These are phyloP conservation scores for Motacilla alba DNA, from an alignment of 2,113 vertebrate genomes.

Conservation along the genomic window DNA sequence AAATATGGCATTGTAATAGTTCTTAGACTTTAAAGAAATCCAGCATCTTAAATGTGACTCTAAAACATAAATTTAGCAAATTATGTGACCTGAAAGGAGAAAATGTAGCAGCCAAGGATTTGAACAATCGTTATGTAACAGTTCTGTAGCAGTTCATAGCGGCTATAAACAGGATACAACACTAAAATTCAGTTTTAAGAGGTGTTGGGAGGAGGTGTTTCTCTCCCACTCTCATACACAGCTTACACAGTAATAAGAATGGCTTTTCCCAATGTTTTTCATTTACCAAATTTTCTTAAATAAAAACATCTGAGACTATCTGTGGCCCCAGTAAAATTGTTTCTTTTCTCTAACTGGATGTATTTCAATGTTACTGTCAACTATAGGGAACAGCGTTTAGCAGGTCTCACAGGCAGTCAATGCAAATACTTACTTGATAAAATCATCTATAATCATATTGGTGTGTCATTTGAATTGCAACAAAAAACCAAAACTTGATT, in stretches of 20 bases:
- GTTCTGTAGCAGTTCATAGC: background rate
- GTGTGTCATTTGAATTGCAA: background rate
- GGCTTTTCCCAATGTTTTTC: background rate
- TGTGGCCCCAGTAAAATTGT: background rate
- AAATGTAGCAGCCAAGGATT: background rate
- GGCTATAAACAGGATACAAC: background rate
- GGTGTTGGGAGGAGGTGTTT: background rate
- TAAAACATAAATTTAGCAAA: background rate
- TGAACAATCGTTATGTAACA: background rate
- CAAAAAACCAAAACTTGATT: background rate
- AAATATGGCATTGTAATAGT: background rate
- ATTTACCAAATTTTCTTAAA: background rate
- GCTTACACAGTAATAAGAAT: background rate
- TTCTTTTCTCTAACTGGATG: background rate
- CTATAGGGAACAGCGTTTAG: background rate
- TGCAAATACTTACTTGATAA: background rate
- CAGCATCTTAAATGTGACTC: background rate
- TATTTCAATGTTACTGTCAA: background rate
- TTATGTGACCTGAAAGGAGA: background rate
- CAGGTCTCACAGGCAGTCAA: background rate
- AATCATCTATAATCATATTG: background rate
- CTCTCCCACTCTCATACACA: background rate
- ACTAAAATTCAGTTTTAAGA: background rate
- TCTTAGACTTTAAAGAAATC: background rate
- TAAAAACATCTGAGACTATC: background rate